Evolutionary conservation across 2,113 vertebrate species (phyloP).

Genomic region (Hypomesus transpacificus): DNA sequence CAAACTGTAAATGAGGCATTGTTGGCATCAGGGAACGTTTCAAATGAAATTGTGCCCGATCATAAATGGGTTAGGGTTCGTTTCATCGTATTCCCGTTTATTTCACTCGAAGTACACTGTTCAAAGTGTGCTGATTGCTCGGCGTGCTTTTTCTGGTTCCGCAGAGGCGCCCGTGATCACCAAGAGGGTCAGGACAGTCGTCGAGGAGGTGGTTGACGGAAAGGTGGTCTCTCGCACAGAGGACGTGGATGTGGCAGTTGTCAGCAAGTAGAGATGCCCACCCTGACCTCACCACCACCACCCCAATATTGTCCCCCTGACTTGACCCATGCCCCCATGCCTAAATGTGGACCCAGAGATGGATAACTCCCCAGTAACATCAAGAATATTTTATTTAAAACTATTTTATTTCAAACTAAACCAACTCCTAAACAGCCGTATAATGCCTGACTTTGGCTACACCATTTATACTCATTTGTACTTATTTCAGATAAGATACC

Average conservation of each 20-base stretch:
- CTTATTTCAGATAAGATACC: too few relatives aligned
- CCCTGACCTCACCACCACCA: neutral
- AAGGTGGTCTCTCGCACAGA: constrained; percentile 70
- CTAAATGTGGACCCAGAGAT: too few relatives aligned
- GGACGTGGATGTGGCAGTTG: constrained; percentile 39
- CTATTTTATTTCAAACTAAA: too few relatives aligned
- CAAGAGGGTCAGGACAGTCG: constrained; percentile 71
- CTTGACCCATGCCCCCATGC: neutral
- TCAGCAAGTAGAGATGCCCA: constrained; percentile 23
- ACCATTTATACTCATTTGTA: too few relatives aligned
- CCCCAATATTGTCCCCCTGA: neutral
- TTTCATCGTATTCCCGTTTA: too few relatives aligned
- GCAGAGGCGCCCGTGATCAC: constrained; percentile 62
- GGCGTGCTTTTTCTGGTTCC: neutral
- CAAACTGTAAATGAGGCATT: neutral
- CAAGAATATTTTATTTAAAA: too few relatives aligned
- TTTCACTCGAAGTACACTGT: neutral
- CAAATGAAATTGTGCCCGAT: neutral
- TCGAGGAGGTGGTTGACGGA: constrained; percentile 77
- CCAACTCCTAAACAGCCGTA: too few relatives aligned
- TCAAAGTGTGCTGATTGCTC: neutral
- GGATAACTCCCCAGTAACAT: too few relatives aligned
- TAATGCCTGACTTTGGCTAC: too few relatives aligned
- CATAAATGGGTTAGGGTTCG: too few relatives aligned
- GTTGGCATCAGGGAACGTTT: neutral